A percentile compares a stretch with the other conserved stretches of the same genome.
These are phyloP conservation scores for Canis aureus DNA, from an alignment of 2,113 vertebrate species.

Conservation along the genomic window DNA sequence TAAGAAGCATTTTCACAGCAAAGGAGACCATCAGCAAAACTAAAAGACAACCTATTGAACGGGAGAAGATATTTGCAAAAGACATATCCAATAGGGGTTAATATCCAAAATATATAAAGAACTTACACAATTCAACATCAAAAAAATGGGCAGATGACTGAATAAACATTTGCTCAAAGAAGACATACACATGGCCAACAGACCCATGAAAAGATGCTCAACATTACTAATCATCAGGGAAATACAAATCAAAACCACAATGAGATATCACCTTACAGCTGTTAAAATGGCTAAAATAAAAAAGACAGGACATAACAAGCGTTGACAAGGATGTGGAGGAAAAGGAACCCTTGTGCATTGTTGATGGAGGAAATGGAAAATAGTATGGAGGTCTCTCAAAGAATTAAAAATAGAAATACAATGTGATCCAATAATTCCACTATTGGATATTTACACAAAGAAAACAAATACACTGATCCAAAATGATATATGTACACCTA, in stretches of 20 bases:
- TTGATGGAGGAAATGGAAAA: neutral
- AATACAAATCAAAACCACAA: neutral
- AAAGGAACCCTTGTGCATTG: neutral
- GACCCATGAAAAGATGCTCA: neutral
- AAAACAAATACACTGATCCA: neutral
- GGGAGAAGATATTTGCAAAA: neutral
- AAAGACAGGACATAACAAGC: neutral
- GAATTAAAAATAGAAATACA: neutral
- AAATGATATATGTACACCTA: neutral
- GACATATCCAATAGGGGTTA: neutral
- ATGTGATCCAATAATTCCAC: neutral
- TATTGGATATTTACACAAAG: neutral
- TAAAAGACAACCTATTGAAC: neutral
- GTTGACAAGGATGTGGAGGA: neutral
- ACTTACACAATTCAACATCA: neutral
- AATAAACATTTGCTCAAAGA: neutral
- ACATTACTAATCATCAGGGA: neutral
- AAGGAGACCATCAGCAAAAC: neutral
- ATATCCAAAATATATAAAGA: neutral
- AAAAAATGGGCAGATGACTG: neutral
- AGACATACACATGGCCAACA: neutral
- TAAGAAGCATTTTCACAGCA: neutral
- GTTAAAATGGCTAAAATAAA: neutral
- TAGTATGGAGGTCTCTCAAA: neutral
- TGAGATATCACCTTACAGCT: neutral